Base-by-base conservation (phyloP, 2,888 invertebrate genomes). In the Halictus ligatus region DNA sequence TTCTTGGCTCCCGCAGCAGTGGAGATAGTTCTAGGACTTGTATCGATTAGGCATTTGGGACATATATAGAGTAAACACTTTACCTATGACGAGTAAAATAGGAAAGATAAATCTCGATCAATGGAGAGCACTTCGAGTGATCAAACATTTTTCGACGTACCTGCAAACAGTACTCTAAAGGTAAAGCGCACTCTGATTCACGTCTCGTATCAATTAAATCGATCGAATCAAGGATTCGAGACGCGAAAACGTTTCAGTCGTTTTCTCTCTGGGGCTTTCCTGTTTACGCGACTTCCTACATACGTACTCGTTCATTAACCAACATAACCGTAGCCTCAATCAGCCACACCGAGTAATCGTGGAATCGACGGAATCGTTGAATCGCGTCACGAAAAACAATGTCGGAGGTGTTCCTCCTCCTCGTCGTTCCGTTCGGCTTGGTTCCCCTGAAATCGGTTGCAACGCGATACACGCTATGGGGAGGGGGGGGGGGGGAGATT, bases 251-350 rank as follows among this genome's bases (percentile, higher is more conserved):
- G 54, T 25, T 43, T 18, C 46, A 76, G 35, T 35, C 58, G 46
- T 77, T 76, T 81, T 74, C 43, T 69, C 81, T 18, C 35, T 75
- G 4, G 12, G 13, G 43, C 75, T 75, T 21, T 35, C 12, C 46
- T 35, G 21, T 69, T 69, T 82, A 29, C 29, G 83, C 21, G 29
- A 29, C 71, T 71, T 71, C 64, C 64, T 75, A 78, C 78, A 84
- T 83, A 83, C 84, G 83, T 78, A 78, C 78, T 78, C 75, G 75
- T 83, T 83, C 71, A 83, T 83, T 84, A 83, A 78, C 75, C 69
- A 25, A 29, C 71, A 35, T 29, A 35, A 13, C 21, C 40, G 40
- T 40, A 43, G 18, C 15, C 77, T 40, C 74, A 58, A 15, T 13
- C 25, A 0, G 60, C 25, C 13, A 46, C 64, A 18, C 0, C 25